Conservation (phyloP, 2,888 invertebrate genomes). For the Zhuqinia jingwanae region DNA sequence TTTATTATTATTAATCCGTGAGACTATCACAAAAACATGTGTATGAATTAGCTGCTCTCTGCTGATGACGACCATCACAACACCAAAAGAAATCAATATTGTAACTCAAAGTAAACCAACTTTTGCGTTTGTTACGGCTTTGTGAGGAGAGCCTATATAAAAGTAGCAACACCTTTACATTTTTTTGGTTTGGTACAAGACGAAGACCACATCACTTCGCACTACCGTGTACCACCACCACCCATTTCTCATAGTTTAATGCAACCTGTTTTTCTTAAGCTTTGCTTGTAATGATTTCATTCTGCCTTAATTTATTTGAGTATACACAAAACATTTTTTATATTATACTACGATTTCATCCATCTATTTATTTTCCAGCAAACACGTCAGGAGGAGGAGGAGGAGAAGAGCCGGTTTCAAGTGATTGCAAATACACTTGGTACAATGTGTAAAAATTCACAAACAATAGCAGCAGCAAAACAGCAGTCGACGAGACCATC, state of each 20-base stretch:
- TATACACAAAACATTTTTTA: background rate
- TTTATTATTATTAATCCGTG: no score
- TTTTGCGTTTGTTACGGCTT: no score
- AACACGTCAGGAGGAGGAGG: background rate
- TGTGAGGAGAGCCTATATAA: no score
- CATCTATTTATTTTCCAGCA: conserved; percentile 44
- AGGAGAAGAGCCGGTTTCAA: conserved; percentile 10
- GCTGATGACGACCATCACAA: background rate
- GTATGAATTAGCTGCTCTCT: conserved; percentile 2
- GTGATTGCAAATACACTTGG: conserved; percentile 26
- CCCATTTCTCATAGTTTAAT: conserved; percentile 23
- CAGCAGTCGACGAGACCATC: conserved; percentile 27
- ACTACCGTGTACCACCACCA: conserved; percentile 1
- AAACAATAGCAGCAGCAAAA: conserved; percentile 29
- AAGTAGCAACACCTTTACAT: no score
- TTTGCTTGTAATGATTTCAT: conserved; percentile 53
- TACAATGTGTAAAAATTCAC: conserved; percentile 47
- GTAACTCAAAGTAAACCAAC: no score
- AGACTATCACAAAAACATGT: background rate
- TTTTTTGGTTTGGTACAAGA: background rate
- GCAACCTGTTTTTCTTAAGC: conserved; percentile 31
- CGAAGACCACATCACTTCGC: background rate
- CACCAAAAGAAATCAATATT: background rate
- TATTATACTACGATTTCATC: background rate
- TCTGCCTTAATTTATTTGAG: conserved; percentile 42